These are phyloP conservation scores for Frankliniella intonsa DNA, from an alignment of 2,888 invertebrate species.

Conservation along the genomic window DNA sequence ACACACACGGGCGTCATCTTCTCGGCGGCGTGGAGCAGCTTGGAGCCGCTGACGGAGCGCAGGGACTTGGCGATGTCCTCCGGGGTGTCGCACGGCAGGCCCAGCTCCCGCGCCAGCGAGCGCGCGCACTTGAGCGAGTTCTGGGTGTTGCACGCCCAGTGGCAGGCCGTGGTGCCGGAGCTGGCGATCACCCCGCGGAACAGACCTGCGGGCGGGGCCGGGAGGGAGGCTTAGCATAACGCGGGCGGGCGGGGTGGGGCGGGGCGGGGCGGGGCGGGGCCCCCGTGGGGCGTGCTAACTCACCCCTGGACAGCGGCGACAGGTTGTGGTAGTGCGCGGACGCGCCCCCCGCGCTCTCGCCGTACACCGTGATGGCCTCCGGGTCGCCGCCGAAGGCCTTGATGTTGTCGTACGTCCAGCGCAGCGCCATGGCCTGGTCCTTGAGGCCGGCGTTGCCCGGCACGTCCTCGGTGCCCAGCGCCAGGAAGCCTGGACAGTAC, in stretches of 20 bases:
- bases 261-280: too few relatives aligned
- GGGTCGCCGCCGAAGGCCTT: slow-evolving; percentile 10
- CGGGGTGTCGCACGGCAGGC: neutral
- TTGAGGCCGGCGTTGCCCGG: slow-evolving; percentile 16
- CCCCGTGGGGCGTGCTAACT: too few relatives aligned
- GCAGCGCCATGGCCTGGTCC: slow-evolving; percentile 19
- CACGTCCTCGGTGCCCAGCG: slow-evolving; percentile 5
- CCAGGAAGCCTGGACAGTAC: neutral
- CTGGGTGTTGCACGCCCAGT: neutral
- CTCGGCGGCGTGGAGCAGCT: neutral
- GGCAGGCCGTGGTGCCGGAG: neutral
- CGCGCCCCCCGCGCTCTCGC: slow-evolving; percentile 5
- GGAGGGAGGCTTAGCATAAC: too few relatives aligned
- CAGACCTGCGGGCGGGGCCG: neutral
- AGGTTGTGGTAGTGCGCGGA: neutral
- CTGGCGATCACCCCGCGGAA: neutral
- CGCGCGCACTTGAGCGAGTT: neutral
- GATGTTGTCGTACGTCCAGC: slow-evolving; percentile 8
- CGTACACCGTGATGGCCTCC: neutral
- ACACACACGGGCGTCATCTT: neutral
- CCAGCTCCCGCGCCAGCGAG: neutral
- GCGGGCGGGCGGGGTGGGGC: too few relatives aligned
- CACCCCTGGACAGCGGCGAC: neutral
- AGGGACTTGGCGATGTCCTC: neutral
- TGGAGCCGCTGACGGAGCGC: neutral